Percentiles rank a stretch among this genome's conserved stretches.
These are phyloP conservation scores for Andrena hattorfiana DNA, from an alignment of 2,888 invertebrate species.

Conservation along the genomic window DNA sequence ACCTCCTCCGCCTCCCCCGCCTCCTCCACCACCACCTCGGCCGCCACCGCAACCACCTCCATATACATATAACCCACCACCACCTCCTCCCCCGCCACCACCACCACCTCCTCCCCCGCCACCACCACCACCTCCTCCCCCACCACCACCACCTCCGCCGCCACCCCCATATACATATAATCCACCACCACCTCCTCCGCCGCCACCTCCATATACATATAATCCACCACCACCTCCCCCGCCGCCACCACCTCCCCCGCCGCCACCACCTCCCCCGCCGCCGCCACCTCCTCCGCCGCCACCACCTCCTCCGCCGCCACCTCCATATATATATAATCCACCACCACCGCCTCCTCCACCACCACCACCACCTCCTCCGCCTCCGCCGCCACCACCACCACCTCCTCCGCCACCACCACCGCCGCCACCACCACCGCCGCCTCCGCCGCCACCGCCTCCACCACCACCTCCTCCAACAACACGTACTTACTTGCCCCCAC, in stretches of 20 bases:
- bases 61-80: background rate
- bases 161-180: constrained; percentile 29
- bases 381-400: constrained; percentile 16
- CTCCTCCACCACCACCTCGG: constrained; percentile 45
- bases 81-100: constrained; percentile 32
- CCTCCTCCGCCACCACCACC: constrained; percentile 39
- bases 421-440: constrained; percentile 23
- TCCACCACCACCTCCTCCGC: constrained; percentile 41
- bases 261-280: background rate
- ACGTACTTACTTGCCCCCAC: constrained; percentile 9
- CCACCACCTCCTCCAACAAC: constrained; percentile 49
- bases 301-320: constrained; percentile 29
- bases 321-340: constrained; percentile 9
- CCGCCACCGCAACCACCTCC: constrained; percentile 30
- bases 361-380: constrained; percentile 28
- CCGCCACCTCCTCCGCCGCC: constrained; percentile 37
- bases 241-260: background rate
- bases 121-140: constrained; percentile 29
- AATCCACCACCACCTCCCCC: constrained; percentile 23
- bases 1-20: constrained; percentile 50
- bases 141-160: constrained; percentile 40
- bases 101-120: constrained; percentile 34
- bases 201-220: constrained; percentile 36
- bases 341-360: constrained; percentile 11
- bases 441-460: constrained; percentile 25